Percentiles rank a stretch among this genome's conserved stretches.
These are phyloP conservation scores for Orius insidiosus DNA, from an alignment of 1,140 invertebrate genomes.

Conservation along the genomic window DNA sequence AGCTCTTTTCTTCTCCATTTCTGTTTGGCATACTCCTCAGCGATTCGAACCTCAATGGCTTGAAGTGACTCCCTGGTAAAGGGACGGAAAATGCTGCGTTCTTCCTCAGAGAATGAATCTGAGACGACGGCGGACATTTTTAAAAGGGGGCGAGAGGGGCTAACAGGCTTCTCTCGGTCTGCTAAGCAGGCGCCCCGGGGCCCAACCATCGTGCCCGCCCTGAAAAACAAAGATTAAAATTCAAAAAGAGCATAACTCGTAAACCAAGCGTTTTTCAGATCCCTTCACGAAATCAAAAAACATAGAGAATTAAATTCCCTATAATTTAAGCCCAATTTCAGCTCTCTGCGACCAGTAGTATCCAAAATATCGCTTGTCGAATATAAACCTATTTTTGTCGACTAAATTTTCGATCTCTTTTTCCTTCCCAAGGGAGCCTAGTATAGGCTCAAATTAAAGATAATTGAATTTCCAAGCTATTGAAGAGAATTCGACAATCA, in stretches of 20 bases:
- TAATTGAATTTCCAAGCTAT: too few relatives aligned
- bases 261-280: background rate
- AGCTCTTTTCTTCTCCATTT: conserved; percentile 87
- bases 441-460: too few relatives aligned
- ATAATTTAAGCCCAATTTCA: too few relatives aligned
- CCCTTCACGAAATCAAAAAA: too few relatives aligned
- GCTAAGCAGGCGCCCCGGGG: conserved; percentile 6
- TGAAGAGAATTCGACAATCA: too few relatives aligned
- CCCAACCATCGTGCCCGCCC: conserved; percentile 6
- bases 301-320: too few relatives aligned
- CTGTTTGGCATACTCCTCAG: conserved; percentile 86
- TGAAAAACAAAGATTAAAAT: background rate
- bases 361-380: too few relatives aligned
- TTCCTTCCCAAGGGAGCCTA: too few relatives aligned
- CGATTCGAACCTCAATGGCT: conserved; percentile 81
- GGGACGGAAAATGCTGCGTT: conserved; percentile 88
- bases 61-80: conserved; percentile 92
- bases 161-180: conserved; percentile 5
- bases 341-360: too few relatives aligned
- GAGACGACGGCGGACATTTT: conserved; percentile 75
- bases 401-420: too few relatives aligned
- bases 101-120: conserved; percentile 79
- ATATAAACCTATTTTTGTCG: too few relatives aligned
- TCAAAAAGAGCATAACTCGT: background rate
- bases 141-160: conserved; percentile 14